Percentiles rank a stretch among this genome's conserved stretches.
Evolutionary conservation across 2,888 invertebrate genomes (phyloP).

Genomic region (Rapana venosa): DNA sequence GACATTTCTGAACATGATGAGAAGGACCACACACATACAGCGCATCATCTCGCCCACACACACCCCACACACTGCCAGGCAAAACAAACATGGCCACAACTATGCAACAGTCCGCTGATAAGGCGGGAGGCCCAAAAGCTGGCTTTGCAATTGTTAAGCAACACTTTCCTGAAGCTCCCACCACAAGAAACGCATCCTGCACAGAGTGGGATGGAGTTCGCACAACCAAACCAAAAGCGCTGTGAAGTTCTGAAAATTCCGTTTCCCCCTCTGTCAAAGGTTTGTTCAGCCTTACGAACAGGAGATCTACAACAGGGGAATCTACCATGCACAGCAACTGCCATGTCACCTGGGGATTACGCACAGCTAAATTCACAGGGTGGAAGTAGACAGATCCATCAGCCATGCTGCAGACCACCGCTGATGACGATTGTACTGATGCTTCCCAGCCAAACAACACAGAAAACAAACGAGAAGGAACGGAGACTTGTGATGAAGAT

Average conservation of each 20-base stretch:
- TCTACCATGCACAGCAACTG: not conserved
- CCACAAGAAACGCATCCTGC: not conserved
- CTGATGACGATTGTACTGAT: not conserved
- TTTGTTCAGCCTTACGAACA: not conserved
- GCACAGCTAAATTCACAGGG: not conserved
- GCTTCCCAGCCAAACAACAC: not conserved
- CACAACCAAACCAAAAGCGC: not conserved
- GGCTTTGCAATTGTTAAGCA: not conserved
- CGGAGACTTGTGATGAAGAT: not conserved
- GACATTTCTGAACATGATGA: not conserved
- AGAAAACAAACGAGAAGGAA: not conserved
- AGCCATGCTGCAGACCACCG: not conserved
- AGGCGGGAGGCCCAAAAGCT: not conserved
- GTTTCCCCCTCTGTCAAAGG: not conserved
- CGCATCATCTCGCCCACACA: not conserved
- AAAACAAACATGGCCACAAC: not conserved
- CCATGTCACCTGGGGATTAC: not conserved
- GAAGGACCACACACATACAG: not conserved
- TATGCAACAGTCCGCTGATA: not conserved
- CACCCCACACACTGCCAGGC: not conserved
- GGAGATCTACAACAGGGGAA: not conserved
- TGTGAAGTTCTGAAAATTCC: not conserved
- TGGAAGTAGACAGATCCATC: slow-evolving; percentile 1
- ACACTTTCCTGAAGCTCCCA: slow-evolving; percentile 9
- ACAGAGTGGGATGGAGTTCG: not conserved